Evolutionary conservation across 2,797 vertebrate species (phyloP), one percentile per base, ranked within the genome.

Genomic region (Somateria mollissima): DNA sequence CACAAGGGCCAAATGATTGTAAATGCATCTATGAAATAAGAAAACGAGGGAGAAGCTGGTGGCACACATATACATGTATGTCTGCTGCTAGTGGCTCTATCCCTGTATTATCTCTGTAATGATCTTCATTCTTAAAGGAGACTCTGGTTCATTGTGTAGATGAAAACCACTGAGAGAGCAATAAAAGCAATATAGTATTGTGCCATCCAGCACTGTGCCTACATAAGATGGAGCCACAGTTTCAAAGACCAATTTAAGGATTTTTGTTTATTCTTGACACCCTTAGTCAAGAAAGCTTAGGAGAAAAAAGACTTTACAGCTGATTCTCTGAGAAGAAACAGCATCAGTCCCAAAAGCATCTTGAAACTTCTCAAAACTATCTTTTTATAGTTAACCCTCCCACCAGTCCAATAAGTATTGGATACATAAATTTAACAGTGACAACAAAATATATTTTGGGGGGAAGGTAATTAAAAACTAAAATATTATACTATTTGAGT

Each of bases 221-320:
- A 0, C 41, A 3, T 62, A 66, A 62, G 25, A 27, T 2, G 1
- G 37, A 94, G n/a, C 28, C 11, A 15, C 0, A 0, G 18, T 58
- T 78, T 56, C 57, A 78, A 41, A 85, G 62, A 24, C 11, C 25
- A 11, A 14, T 4, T 13, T n/a, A 25, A 12, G 34, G 27, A 58
- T 54, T 22, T 34, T 58, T 86, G 21, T 72, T 86, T 72, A 51
- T 75, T 69, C 39, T 56, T 61, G 45, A 80, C 28, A 20, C 76
- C 36, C 30, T 47, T 64, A 54, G 19, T 39, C 25, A 27, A 51
- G 60, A 80, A 10, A 51, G 7, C 39, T 67, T 67, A 64, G 34
- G 43, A 45, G 45, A 32, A 60, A 73, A 76, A 80, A 36, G 24
- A 7, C 45, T 82, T 86, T 73, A 69, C 41, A 77, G 37, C 11